A percentile compares a stretch with the other conserved stretches of the same genome.
These are phyloP conservation scores for Heliconius ethilla DNA, from an alignment of 2,888 invertebrate genomes.

Conservation along the genomic window DNA sequence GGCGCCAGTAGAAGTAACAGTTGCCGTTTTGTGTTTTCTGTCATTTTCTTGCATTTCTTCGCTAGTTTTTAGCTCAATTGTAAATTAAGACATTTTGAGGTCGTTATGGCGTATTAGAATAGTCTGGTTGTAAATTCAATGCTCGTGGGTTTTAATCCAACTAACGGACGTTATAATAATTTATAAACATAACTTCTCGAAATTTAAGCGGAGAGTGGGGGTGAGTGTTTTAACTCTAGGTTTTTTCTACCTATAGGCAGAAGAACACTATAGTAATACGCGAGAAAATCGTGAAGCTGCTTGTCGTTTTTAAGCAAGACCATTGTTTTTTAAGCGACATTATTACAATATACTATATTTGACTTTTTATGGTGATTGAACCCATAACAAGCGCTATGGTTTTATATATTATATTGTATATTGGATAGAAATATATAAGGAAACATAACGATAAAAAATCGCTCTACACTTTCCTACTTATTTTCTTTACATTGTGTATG, in stretches of 20 bases:
- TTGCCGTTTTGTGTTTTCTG: conserved; percentile 3
- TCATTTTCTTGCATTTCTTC: background rate
- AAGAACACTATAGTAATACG: too few relatives aligned
- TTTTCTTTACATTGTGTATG: too few relatives aligned
- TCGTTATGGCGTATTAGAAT: background rate
- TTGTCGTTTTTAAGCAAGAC: too few relatives aligned
- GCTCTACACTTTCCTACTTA: too few relatives aligned
- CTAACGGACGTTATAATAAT: too few relatives aligned
- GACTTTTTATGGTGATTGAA: background rate
- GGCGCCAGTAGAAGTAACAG: background rate
- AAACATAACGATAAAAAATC: background rate
- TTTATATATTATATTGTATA: too few relatives aligned
- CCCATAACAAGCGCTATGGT: background rate
- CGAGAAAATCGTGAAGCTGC: too few relatives aligned
- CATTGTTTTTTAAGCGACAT: background rate
- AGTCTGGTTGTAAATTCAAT: background rate
- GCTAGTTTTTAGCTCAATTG: background rate
- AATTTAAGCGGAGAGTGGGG: too few relatives aligned
- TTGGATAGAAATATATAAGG: background rate
- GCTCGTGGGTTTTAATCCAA: background rate
- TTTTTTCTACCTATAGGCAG: too few relatives aligned
- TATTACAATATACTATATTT: background rate
- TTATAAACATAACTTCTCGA: too few relatives aligned
- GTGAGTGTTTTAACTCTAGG: too few relatives aligned
- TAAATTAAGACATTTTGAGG: background rate